These are phyloP conservation scores for Drosophila lacicola DNA, from an alignment of 2,888 invertebrate species.

Conservation along the genomic window DNA sequence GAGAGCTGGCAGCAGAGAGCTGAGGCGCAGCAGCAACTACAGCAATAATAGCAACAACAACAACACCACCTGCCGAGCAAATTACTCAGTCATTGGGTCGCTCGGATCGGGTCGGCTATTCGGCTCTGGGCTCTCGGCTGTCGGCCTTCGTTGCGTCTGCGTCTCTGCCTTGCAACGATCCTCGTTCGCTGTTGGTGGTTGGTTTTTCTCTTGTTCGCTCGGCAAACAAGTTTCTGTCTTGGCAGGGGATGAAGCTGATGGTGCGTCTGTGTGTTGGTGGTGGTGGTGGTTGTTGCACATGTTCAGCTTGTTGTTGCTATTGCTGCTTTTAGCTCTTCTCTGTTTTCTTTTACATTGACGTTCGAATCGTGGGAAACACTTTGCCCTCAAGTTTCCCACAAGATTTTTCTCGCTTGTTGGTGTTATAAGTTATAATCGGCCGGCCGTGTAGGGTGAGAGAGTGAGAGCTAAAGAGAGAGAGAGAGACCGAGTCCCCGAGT, in stretches of 20 bases:
- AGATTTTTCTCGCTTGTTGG: slow-evolving; percentile 83
- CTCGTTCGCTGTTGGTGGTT: slow-evolving; percentile 57
- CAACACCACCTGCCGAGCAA: slow-evolving; percentile 73
- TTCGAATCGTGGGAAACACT: slow-evolving; percentile 85
- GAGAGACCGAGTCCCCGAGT: slow-evolving; percentile 32
- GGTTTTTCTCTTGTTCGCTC: slow-evolving; percentile 65
- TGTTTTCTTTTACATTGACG: slow-evolving; percentile 79
- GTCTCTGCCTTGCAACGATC: slow-evolving; percentile 33
- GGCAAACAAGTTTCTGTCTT: slow-evolving; percentile 76
- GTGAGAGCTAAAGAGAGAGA: slow-evolving; percentile 22
- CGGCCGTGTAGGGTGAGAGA: slow-evolving; percentile 58
- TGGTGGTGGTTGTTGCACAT: slow-evolving; percentile 70
- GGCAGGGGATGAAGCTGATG: slow-evolving; percentile 77
- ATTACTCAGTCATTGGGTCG: slow-evolving; percentile 53
- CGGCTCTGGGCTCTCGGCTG: slow-evolving; percentile 22
- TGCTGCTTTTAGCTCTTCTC: slow-evolving; percentile 70
- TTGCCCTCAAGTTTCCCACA: slow-evolving; percentile 85
- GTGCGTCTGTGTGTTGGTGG: slow-evolving; percentile 45
- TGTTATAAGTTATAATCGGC: slow-evolving; percentile 82
- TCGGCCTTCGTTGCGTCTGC: slow-evolving; percentile 25
- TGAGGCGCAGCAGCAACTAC: slow-evolving; percentile 9
- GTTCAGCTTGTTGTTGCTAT: slow-evolving; percentile 50
- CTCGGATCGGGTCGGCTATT: slow-evolving; percentile 27
- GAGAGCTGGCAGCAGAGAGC: slow-evolving; percentile 28
- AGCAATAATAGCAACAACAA: slow-evolving; percentile 23